Percentiles rank a stretch among this genome's conserved stretches.
Conservation (phyloP, 2,797 vertebrate species). For the Acipenser transmontanus region DNA sequence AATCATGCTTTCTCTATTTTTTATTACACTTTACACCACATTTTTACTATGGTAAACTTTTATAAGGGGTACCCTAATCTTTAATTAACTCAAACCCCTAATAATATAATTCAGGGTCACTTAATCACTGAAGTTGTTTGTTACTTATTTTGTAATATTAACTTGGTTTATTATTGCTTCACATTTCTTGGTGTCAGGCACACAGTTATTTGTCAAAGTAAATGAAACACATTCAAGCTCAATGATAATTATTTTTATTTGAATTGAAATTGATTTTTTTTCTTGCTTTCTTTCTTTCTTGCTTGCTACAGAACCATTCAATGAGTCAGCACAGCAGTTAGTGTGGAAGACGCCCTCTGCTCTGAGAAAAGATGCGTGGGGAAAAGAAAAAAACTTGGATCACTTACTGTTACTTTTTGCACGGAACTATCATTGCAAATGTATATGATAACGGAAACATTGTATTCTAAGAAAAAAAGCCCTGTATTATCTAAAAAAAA, state of each 20-base stretch:
- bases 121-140: no score
- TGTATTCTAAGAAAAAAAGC: slow-evolving; percentile 48
- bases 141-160: no score
- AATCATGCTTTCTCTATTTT: no score
- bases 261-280: slow-evolving; percentile 2
- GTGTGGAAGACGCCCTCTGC: slow-evolving; percentile 61
- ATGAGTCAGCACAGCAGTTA: slow-evolving; percentile 98
- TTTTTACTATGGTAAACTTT: no score
- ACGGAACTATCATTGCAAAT: slow-evolving; percentile 85
- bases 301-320: slow-evolving; percentile 81
- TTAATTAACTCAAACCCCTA: no score
- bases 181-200: no score
- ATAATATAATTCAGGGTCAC: no score
- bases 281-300: slow-evolving; percentile 18
- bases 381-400: slow-evolving; percentile 61
- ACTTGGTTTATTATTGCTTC: no score
- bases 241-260: slow-evolving; percentile 13
- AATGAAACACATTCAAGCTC: no score
- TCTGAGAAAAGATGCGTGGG: slow-evolving; percentile 49
- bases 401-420: slow-evolving; percentile 69
- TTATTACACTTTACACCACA: no score
- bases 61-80: no score
- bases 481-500: slow-evolving; percentile 45
- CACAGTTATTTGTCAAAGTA: no score
- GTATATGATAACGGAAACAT: slow-evolving; percentile 78